These are phyloP conservation scores for Thunnus albacares DNA, from an alignment of 2,797 vertebrate genomes.

Conservation along the genomic window DNA sequence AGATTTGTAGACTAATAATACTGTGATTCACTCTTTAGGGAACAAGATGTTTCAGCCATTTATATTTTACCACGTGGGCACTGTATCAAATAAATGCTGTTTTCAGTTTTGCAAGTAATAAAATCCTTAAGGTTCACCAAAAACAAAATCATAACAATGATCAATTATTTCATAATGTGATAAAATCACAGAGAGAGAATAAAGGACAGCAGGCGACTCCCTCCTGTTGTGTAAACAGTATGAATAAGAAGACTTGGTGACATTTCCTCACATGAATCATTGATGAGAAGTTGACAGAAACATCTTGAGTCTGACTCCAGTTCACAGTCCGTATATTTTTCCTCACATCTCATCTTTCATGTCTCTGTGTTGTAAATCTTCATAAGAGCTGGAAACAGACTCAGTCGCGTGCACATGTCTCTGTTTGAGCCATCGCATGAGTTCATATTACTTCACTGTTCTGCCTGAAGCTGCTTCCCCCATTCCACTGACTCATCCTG, in stretches of 20 bases:
- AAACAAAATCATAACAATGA: neutral
- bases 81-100: too few species aligned
- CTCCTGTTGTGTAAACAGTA: too few species aligned
- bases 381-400: slow-evolving; percentile 3
- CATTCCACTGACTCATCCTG: slow-evolving; percentile 28
- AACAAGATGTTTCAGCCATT: too few species aligned
- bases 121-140: too few species aligned
- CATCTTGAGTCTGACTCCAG: neutral
- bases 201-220: too few species aligned
- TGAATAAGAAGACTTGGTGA: neutral
- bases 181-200: neutral
- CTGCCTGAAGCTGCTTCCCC: slow-evolving; percentile 17
- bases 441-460: slow-evolving; percentile 30
- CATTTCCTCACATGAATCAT: neutral
- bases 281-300: too few species aligned
- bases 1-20: too few species aligned
- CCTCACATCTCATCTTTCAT: neutral
- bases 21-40: too few species aligned
- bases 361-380: neutral
- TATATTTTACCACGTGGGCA: too few species aligned
- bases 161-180: neutral
- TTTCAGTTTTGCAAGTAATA: too few species aligned
- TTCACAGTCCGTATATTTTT: neutral
- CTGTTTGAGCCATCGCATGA: slow-evolving; percentile 1
- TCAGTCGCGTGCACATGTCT: neutral